Conservation (phyloP, 2,797 vertebrate species). For the Amniataba percoides region DNA sequence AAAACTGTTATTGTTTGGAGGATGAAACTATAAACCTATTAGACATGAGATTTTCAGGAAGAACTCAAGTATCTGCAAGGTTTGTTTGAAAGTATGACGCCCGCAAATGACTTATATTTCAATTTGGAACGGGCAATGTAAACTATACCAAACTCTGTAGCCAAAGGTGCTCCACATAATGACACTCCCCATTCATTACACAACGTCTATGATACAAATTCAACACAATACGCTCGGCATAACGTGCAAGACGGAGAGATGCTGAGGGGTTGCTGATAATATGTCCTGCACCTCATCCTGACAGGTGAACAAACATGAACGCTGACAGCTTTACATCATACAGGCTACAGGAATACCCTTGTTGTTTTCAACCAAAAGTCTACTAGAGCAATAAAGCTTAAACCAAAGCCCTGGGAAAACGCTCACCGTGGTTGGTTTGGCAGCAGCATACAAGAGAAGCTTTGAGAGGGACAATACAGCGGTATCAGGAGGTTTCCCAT, state of each 20-base stretch:
- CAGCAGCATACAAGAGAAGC: constrained; percentile 80
- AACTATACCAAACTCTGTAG: constrained; percentile 64
- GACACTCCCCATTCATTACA: constrained; percentile 65
- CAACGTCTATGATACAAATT: constrained; percentile 45
- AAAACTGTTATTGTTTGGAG: constrained; percentile 57
- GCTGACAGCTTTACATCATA: constrained; percentile 50
- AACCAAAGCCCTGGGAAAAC: constrained; percentile 75
- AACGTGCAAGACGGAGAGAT: constrained; percentile 41
- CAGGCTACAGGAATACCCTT: constrained; percentile 67
- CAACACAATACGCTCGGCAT: constrained; percentile 52
- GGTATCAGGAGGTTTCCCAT: constrained; percentile 76
- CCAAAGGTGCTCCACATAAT: constrained; percentile 67
- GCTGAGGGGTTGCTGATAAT: constrained; percentile 32
- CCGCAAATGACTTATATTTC: constrained; percentile 68
- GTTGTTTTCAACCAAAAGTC: constrained; percentile 79
- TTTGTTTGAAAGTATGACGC: constrained; percentile 68
- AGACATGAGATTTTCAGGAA: constrained; percentile 49
- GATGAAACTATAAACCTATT: constrained; percentile 53
- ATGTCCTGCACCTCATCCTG: constrained; percentile 59
- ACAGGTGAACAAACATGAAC: constrained; percentile 79
- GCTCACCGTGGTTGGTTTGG: constrained; percentile 74
- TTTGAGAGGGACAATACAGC: constrained; percentile 77
- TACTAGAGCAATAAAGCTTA: constrained; percentile 74
- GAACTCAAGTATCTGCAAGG: constrained; percentile 44
- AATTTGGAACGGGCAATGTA: constrained; percentile 66